Base-by-base conservation (phyloP, 2,888 invertebrate species). In the Heliothis peltigera region DNA sequence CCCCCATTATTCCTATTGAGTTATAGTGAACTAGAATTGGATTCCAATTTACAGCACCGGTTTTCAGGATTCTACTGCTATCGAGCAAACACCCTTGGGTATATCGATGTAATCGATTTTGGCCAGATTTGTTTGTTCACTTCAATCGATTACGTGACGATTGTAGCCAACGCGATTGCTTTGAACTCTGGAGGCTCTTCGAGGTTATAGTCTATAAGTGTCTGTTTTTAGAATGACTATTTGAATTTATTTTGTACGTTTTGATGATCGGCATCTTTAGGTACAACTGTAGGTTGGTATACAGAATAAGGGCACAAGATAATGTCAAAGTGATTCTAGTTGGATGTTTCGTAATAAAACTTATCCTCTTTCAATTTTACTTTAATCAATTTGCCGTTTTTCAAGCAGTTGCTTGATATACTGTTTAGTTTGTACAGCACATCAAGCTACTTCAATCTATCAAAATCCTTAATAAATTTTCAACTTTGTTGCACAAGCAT, bases 71-170 rank as follows among this genome's bases (percentile, higher is more conserved):
- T 59, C 66, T 65, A 47, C 19, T 42, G 54, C 55, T 71, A 70
- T 64, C 54, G 47, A 66, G 77, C 79, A 82, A 84, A 83, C 73
- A 83, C 78, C 76, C 82, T 68, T 46, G 57, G 69, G 78, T 73
- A 81, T 81, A 83, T 82, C 74, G 79, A 70, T 69, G 69, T 81
- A 83, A 87, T 87, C 85, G 83, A 87, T 87, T 90, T 81, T 72
- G 66, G 51, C 79, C 75, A 84, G 83, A 89, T 88, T 87, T 88
- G 85, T 87, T 89, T 86, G 87, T 85, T 84, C 84, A 82, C 83
- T 85, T 75, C 80, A 89, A 89, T 87, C 87, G 88, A 89, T 90
- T 90, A 86, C 89, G 80, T 80, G 80, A 79, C 69, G 64, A 73
- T 83, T 85, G 84, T 79, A 70, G 67, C 48, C 32, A 43, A 53